A percentile compares a stretch with the other conserved stretches of the same genome.
Conservation (phyloP, 2,888 invertebrate species). For the Acrobasis repandana region DNA sequence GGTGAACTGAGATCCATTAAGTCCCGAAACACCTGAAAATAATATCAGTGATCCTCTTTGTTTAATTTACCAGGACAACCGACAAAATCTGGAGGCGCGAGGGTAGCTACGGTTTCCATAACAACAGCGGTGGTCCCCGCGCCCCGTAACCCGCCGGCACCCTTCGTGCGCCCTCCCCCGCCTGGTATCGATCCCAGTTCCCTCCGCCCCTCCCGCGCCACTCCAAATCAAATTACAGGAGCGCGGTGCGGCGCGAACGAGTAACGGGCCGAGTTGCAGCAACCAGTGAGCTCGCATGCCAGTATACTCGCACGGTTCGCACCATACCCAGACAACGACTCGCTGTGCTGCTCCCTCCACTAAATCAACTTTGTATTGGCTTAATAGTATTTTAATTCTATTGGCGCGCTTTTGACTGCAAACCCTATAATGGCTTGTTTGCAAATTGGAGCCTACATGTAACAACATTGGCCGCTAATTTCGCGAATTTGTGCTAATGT, state of each 20-base stretch:
- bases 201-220: conserved; percentile 56
- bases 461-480: conserved; percentile 48
- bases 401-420: conserved; percentile 74
- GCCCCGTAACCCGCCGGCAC: conserved; percentile 37
- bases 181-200: conserved; percentile 54
- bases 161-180: conserved; percentile 41
- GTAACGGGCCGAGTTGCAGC: conserved; percentile 32
- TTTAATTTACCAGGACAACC: conserved; percentile 78
- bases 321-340: conserved; percentile 12
- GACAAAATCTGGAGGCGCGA: conserved; percentile 77
- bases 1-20: conserved; percentile 26
- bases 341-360: conserved; percentile 33
- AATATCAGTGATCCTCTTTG: conserved; percentile 73
- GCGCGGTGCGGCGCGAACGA: conserved; percentile 57
- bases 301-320: conserved; percentile 21
- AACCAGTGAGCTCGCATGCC: conserved; percentile 25
- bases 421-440: conserved; percentile 67
- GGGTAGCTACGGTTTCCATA: conserved; percentile 79
- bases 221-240: conserved; percentile 82
- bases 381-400: conserved; percentile 81
- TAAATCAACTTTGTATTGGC: conserved; percentile 78
- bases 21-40: conserved; percentile 51
- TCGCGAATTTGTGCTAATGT: conserved; percentile 42
- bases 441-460: conserved; percentile 62
- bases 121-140: conserved; percentile 69